phyloP scores from a whole-genome alignment of 2,113 vertebrate species.

The Chloropsis cyanopogon region DNA sequence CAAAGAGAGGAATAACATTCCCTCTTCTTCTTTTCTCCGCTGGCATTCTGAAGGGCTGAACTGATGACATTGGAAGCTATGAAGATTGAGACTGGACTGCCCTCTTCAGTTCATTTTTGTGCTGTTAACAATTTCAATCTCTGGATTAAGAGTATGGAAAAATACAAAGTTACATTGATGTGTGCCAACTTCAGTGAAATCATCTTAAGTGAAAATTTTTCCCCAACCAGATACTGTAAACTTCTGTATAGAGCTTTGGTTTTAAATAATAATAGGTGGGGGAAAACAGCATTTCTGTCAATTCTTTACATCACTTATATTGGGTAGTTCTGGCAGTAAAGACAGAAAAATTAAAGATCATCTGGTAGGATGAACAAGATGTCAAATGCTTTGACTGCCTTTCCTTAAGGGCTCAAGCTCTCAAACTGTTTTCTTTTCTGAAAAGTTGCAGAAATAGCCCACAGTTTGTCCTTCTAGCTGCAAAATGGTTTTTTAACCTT shows the following conservation, averaged over 20 bases:
- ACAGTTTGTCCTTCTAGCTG: not conserved
- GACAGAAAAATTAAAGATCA: not conserved
- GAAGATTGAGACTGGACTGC: not conserved
- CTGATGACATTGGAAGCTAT: not conserved
- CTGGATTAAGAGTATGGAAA: not conserved
- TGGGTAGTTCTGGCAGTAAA: not conserved
- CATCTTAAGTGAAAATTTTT: not conserved
- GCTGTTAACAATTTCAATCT: not conserved
- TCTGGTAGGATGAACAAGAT: not conserved
- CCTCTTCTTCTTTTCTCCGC: not conserved
- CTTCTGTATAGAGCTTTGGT: not conserved
- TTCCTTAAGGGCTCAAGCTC: not conserved
- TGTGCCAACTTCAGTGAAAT: not conserved
- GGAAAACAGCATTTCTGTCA: not conserved
- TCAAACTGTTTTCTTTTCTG: not conserved
- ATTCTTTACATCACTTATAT: not conserved
- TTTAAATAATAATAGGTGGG: not conserved
- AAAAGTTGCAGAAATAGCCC: not conserved
- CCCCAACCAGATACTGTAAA: not conserved
- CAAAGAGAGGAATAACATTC: not conserved
- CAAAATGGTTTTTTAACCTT: not conserved
- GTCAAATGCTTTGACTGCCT: not conserved
- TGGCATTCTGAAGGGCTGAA: not conserved
- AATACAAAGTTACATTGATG: not conserved
- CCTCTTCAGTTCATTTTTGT: not conserved